Evolutionary conservation across 2,797 vertebrate species (phyloP).

Genomic region (Sciurus vulgaris): DNA sequence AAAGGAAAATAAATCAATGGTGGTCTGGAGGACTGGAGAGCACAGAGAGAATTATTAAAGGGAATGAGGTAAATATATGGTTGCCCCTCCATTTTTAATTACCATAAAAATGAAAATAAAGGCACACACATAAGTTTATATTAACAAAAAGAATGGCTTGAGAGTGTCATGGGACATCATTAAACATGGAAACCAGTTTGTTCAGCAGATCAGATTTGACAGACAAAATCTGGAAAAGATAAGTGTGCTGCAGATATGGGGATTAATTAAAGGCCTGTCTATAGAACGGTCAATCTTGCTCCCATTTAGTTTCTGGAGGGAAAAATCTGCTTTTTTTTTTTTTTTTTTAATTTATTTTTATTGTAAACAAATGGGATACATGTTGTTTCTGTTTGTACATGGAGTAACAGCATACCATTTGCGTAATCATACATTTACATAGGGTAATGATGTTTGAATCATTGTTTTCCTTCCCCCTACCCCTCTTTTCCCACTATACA

Average conservation of each 20-base stretch:
- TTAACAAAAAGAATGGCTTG: neutral
- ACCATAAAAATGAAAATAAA: constrained; percentile 48
- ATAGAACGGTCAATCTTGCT: neutral
- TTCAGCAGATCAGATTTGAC: neutral
- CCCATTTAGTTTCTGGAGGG: neutral
- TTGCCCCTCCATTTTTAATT: neutral
- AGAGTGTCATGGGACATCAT: neutral
- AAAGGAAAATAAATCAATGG: constrained; percentile 15
- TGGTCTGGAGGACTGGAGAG: neutral
- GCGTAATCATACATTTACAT: too few species aligned
- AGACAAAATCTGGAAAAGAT: neutral
- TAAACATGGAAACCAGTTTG: neutral
- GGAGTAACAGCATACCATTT: too few species aligned
- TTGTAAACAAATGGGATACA: too few species aligned
- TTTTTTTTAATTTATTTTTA: neutral
- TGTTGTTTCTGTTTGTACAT: too few species aligned
- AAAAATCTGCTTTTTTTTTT: constrained; percentile 15
- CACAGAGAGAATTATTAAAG: neutral
- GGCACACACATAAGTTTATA: neutral
- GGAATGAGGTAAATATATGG: neutral
- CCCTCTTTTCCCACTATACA: too few species aligned
- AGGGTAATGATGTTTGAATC: too few species aligned
- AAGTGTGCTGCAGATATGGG: neutral
- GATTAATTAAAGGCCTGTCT: neutral
- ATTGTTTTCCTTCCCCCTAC: too few species aligned